Evolutionary conservation across 2,888 invertebrate genomes (phyloP).

Genomic region (Drosophila algonquin): DNA sequence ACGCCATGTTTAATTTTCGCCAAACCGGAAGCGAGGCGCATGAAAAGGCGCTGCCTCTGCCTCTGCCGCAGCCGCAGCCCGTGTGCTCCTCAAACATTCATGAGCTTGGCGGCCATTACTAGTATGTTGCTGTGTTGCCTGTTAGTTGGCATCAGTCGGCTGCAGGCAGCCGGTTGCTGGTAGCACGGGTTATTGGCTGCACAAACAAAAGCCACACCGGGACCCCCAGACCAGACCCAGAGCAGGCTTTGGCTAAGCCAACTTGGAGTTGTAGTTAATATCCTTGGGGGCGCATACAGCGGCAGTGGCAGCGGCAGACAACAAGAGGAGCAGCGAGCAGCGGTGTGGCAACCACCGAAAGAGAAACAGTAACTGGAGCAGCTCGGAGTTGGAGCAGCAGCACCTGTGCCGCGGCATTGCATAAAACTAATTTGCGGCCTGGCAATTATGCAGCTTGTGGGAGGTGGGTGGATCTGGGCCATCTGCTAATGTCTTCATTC

Average conservation of each 20-base stretch:
- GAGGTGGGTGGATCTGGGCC: too few species aligned
- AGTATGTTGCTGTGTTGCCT: neutral
- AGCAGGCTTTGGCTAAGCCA: constrained; percentile 26
- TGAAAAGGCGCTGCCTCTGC: constrained; percentile 28
- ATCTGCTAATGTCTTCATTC: too few species aligned
- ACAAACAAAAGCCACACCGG: constrained; percentile 41
- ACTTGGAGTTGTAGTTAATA: constrained; percentile 44
- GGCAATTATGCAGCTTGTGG: constrained; percentile 68
- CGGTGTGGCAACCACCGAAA: neutral
- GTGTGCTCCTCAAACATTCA: constrained; percentile 72
- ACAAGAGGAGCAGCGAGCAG: too few species aligned
- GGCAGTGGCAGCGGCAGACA: constrained; percentile 18
- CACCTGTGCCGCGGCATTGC: constrained; percentile 42
- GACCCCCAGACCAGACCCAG: neutral
- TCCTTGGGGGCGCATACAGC: constrained; percentile 53
- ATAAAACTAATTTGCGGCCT: constrained; percentile 80
- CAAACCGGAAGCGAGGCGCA: constrained; percentile 60
- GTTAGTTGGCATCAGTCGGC: neutral
- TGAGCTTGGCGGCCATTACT: constrained; percentile 50
- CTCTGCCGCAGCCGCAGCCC: constrained; percentile 39
- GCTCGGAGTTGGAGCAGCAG: neutral
- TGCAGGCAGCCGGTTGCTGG: constrained; percentile 19
- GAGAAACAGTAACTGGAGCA: constrained; percentile 6
- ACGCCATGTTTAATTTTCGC: constrained; percentile 69
- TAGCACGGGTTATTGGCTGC: constrained; percentile 54